Conservation (phyloP, 2,113 vertebrate species). For the Callorhinus ursinus region DNA sequence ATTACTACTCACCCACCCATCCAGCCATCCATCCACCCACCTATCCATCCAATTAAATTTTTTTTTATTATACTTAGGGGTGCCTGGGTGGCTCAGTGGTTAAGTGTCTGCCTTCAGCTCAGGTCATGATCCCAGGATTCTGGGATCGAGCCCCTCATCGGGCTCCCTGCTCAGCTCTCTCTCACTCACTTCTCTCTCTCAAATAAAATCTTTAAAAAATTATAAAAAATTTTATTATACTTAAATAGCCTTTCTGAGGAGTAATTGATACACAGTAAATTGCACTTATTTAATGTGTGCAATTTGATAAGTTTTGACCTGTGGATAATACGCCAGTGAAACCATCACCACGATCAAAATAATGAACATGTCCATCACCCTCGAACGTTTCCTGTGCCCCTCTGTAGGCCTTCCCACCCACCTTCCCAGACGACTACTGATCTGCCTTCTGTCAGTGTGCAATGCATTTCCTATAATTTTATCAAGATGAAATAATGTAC, state of each 20-base stretch:
- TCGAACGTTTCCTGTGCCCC: background rate
- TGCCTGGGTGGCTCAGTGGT: background rate
- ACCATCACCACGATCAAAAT: background rate
- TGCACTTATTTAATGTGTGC: background rate
- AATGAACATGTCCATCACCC: background rate
- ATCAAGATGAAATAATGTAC: background rate
- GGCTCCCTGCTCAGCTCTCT: background rate
- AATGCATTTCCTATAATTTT: background rate
- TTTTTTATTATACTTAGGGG: background rate
- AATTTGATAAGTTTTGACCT: background rate
- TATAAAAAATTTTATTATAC: background rate
- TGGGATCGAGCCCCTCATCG: background rate
- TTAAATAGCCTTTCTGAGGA: background rate
- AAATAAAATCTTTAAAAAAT: background rate
- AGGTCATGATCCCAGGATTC: background rate
- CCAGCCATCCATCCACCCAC: background rate
- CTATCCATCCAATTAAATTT: background rate
- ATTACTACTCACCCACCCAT: background rate
- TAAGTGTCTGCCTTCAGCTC: background rate
- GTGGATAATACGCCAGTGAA: background rate
- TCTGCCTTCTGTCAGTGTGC: background rate
- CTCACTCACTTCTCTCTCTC: background rate
- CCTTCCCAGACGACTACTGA: background rate
- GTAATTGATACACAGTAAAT: background rate
- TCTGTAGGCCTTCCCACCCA: background rate